A percentile compares a stretch with the other conserved stretches of the same genome.
Conservation (phyloP, 2,797 vertebrate species). For the Urocyon cinereoargenteus region DNA sequence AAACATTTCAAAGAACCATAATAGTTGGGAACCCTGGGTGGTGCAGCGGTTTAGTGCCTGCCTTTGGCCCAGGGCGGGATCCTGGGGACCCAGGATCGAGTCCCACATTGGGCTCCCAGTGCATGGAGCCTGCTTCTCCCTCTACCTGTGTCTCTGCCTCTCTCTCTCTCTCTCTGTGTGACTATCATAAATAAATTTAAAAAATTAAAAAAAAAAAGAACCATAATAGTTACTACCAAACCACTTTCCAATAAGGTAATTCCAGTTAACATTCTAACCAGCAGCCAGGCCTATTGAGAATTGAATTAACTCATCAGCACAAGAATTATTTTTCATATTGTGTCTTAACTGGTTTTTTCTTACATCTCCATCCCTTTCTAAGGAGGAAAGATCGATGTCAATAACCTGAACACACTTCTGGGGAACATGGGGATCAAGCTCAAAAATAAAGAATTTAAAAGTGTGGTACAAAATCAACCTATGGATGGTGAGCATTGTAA, state of each 20-base stretch:
- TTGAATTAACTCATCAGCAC: slow-evolving; percentile 19
- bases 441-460: slow-evolving; percentile 63
- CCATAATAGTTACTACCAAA: not conserved
- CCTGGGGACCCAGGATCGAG: too few relatives aligned
- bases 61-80: too few relatives aligned
- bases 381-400: slow-evolving; percentile 61
- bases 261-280: not conserved
- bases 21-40: too few relatives aligned
- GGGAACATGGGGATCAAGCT: slow-evolving; percentile 38
- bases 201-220: too few relatives aligned
- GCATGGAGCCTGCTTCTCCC: too few relatives aligned
- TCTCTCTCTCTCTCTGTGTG: too few relatives aligned
- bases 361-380: slow-evolving; percentile 18
- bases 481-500: not conserved
- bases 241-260: slow-evolving; percentile 2
- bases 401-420: slow-evolving; percentile 52
- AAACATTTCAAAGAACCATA: not conserved
- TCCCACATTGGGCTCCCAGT: too few relatives aligned
- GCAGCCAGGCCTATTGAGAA: not conserved
- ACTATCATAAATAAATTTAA: too few relatives aligned
- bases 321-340: slow-evolving; percentile 28
- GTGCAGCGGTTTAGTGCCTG: too few relatives aligned
- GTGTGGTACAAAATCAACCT: not conserved
- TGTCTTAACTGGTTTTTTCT: not conserved
- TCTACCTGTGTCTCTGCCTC: too few relatives aligned